These are phyloP conservation scores for Eclectus roratus DNA, from an alignment of 2,113 vertebrate genomes.

Conservation along the genomic window DNA sequence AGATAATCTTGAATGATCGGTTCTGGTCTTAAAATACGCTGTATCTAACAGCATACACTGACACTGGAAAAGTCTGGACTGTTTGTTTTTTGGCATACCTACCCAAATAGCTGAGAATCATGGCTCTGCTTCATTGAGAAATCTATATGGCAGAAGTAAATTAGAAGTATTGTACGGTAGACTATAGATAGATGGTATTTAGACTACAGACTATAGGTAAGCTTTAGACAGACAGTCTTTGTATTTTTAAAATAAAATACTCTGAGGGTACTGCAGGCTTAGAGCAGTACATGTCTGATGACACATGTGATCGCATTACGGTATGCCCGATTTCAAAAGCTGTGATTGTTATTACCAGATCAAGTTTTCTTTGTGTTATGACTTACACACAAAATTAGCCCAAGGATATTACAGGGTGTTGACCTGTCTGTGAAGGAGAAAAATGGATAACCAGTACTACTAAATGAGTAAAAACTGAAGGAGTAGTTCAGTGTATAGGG, in stretches of 20 bases:
- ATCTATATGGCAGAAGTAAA: background rate
- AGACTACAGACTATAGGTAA: background rate
- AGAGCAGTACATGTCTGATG: background rate
- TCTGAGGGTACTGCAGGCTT: background rate
- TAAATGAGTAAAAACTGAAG: background rate
- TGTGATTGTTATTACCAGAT: background rate
- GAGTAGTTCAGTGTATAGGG: background rate
- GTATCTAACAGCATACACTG: background rate
- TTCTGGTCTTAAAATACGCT: background rate
- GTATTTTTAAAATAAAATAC: background rate
- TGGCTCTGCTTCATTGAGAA: background rate
- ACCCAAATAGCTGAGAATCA: background rate
- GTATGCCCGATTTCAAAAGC: background rate
- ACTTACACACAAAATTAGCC: background rate
- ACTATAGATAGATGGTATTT: background rate
- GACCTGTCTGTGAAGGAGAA: background rate
- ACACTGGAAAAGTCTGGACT: background rate
- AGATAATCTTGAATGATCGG: background rate
- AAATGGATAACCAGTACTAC: slow-evolving; percentile 2
- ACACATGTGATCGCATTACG: background rate
- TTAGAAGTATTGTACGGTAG: background rate
- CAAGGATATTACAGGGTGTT: slow-evolving; percentile 34
- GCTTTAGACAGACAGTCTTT: background rate
- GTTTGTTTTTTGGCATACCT: background rate
- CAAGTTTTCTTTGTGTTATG: background rate